Evolutionary conservation across 2,113 vertebrate species (phyloP), one percentile per base, ranked within the genome.

Genomic region (Leptodactylus fuscus): DNA sequence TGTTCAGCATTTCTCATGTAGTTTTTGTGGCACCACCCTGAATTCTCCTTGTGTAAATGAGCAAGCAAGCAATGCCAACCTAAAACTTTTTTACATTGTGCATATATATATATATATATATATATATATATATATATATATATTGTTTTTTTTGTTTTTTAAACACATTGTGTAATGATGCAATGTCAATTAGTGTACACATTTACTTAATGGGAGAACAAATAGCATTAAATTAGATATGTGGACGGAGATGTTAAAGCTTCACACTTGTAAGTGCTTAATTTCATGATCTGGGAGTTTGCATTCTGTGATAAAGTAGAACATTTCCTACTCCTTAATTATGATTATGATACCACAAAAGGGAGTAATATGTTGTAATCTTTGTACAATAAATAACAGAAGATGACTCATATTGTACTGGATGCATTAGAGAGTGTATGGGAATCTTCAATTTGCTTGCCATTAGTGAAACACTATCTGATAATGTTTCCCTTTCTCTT

Each of bases 401-500:
- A 4, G 83, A 85, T 11, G 82, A 85, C 46, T 36, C 15, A 29
- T 41, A 18, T 44, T 36, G 60, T 46, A 29, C 1, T 60, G 85
- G 81, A 67, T 74, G 75, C 15, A 38, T 24, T 41, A 65, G 34
- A 46, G 20, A 55, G 16, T 13, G 6, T 29, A 51, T 24, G 38
- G 74, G 77, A 58, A 41, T 84, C 65, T 53, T 53, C 67, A 79
- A 82, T 7, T 6, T 36, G 24, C 20, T 36, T 73, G 27, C 82
- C 69, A 44, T 76, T 87, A 85, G 34, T 53, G 29, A 81, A 86
- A 71, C 69, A 81, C 36, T 53, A 86, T 58, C 81, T 81, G 34
- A 48, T 36, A 48, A 41, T 60, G 87, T 83, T 67, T 80, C 75
- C 60, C 22, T 32, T 44, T 85, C 85, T 74, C 51, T 32, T 44